Evolutionary conservation across 2,113 vertebrate species (phyloP), one percentile per base, ranked within the genome.

Genomic region (Felis chaus): DNA sequence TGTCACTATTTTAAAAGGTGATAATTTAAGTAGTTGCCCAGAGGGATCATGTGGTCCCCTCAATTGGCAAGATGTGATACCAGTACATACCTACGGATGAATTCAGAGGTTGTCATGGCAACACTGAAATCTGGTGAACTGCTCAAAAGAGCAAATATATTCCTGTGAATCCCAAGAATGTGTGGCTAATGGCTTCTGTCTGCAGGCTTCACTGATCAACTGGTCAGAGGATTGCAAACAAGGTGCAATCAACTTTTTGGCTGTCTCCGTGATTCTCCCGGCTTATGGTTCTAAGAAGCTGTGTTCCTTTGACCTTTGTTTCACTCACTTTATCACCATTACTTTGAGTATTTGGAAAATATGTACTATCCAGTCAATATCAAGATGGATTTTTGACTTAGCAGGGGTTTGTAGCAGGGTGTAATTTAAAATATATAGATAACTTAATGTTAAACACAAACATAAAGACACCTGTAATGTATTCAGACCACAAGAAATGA

Each of bases 1-100:
- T 98, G 97, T 97, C 98, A 95, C 88, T 79, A 61, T 94, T 97
- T 95, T 95, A 91, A 90, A 96, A 91, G 92, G 94, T 97, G 92
- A 92, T 97, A 98, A 98, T 98, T 98, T 98, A 95, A 89, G 93
- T 79, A 91, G 90, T 82, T 95, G 84, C 55, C 45, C 66, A 93
- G 73, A 95, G 74, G 69, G 41, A 93, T 97, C 89, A 79, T 85
- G 79, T 93, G 91, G 85, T 66, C 65, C 48, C 31, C 31, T 96
- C 81, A 61, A 4, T 29, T 96, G 92, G 71, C 65, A 96, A 95
- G 88, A 92, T 50, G 33, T 31, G 53, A 89, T 91, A 50, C 61
- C 87, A 85, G 31, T 33, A n/a, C 50, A 78, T 69, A 95, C 93
- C 92, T 98, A 81, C 94, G 25, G 66, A 85, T 76, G 73, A 97